Base-by-base conservation (phyloP, 2,888 invertebrate species). In the Eumacrocentrus americanus region DNA sequence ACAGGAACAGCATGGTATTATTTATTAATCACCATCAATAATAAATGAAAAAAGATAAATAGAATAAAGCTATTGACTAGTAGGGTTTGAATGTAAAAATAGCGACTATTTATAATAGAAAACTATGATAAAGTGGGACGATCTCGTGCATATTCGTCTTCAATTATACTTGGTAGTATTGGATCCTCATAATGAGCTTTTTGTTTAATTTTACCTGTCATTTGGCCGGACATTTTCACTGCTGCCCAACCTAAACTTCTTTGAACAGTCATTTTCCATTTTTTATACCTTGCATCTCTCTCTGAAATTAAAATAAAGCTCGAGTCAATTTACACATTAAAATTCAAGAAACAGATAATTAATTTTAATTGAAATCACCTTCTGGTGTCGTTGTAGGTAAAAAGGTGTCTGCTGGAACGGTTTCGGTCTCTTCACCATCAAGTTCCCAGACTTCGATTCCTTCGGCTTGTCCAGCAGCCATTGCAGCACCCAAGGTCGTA, bases 191-290 rank as follows among this genome's bases (percentile, higher is more conserved):
- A n/a, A n/a, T n/a, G n/a, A n/a, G n/a, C n/a, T n/a, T n/a, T n/a
- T n/a, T n/a, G n/a, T n/a, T n/a, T n/a, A 34, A 18, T 61, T 64
- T 84, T 87, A 89, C 90, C 90, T 87, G 92, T 92, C 89, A 92
- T 91, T 44, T 86, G 83, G 69, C 85, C 82, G 6, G 90, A 88
- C 80, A 89, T 90, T 78, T 90, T 89, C 3, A 87, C 85, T 0
- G 88, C 85, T 16, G 91, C 91, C 97, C 97, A 97, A 63, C 94
- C 92, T 70, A 96, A 86, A 35, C 94, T 92, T 25, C 95, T 87
- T 74, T 94, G 89, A 1, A 98, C 95, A 0, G 97, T 97, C 88
- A 92, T 92, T 82, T 95, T 95, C 97, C 97, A 97, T 81, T 92
- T 91, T 5, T 88, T 90, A 81, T 94, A 95, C 63, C 95, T 86